Percentiles rank a stretch among this genome's conserved stretches.
phyloP scores from a whole-genome alignment of 2,888 invertebrate genomes.

The Limnephilus marmoratus region DNA sequence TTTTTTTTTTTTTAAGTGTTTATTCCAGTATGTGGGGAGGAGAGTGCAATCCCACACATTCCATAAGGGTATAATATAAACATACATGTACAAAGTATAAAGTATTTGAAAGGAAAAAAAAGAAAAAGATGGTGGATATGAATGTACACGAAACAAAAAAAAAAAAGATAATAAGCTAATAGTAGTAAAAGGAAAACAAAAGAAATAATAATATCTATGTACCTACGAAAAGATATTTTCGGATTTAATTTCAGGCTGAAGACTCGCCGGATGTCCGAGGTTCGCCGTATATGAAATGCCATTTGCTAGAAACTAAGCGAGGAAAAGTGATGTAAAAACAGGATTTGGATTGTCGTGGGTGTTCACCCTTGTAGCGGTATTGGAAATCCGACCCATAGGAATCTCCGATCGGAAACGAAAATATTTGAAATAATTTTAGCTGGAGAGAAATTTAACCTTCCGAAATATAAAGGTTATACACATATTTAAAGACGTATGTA shows the following conservation, averaged over 20 bases:
- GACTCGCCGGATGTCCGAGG: neutral
- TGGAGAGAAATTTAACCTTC: neutral
- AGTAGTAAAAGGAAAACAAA: too few species aligned
- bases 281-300: neutral
- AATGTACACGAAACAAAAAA: too few species aligned
- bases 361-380: neutral
- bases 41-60: too few species aligned
- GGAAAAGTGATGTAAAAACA: neutral
- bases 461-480: neutral
- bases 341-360: neutral
- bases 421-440: neutral
- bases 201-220: too few species aligned
- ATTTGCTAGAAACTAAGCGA: neutral
- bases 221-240: neutral
- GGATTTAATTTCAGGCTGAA: neutral
- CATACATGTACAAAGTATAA: too few species aligned
- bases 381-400: neutral
- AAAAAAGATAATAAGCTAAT: too few species aligned
- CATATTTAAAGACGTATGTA: neutral
- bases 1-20: too few species aligned
- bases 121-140: too few species aligned
- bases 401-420: neutral
- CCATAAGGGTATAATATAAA: too few species aligned
- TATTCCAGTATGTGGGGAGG: too few species aligned
- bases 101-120: too few species aligned